Percentiles rank a stretch among this genome's conserved stretches.
phyloP scores from a whole-genome alignment of 1,140 invertebrate genomes.

The Apis laboriosa region DNA sequence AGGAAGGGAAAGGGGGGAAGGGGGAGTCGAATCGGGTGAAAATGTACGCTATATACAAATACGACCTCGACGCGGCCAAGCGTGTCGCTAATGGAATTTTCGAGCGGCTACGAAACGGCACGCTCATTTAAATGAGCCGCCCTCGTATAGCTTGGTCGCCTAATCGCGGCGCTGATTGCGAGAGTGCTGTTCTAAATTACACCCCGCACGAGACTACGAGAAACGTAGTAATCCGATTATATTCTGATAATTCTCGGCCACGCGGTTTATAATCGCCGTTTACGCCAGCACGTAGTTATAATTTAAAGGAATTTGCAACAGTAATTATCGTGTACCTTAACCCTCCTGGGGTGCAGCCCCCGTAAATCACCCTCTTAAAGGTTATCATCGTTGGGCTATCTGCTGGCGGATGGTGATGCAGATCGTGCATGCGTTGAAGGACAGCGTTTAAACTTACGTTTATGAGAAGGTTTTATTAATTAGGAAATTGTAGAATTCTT shows the following conservation, averaged over 20 bases:
- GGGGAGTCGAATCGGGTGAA: background rate
- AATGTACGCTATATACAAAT: background rate
- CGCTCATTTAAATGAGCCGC: slow-evolving; percentile 54
- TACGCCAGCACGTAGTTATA: slow-evolving; percentile 32
- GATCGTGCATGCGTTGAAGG: slow-evolving; percentile 37
- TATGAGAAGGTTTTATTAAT: background rate
- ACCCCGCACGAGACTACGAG: slow-evolving; percentile 38
- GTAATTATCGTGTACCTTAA: slow-evolving; percentile 38
- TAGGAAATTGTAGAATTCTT: no score
- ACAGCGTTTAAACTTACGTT: background rate
- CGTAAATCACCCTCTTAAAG: slow-evolving; percentile 38
- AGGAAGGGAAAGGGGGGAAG: no score
- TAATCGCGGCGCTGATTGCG: slow-evolving; percentile 49
- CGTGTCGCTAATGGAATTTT: slow-evolving; percentile 48
- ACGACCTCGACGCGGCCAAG: slow-evolving; percentile 23
- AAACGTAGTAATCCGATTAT: slow-evolving; percentile 47
- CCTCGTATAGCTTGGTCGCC: slow-evolving; percentile 24
- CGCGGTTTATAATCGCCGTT: slow-evolving; percentile 43
- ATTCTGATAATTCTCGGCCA: slow-evolving; percentile 46
- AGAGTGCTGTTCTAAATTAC: slow-evolving; percentile 50
- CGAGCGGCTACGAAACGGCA: slow-evolving; percentile 22
- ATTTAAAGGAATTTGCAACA: slow-evolving; percentile 48
- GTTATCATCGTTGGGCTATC: slow-evolving; percentile 35
- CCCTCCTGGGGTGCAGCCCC: background rate
- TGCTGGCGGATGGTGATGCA: background rate